These are phyloP conservation scores for Darevskia nairensis DNA, from an alignment of 2,797 vertebrate genomes.

Conservation along the genomic window DNA sequence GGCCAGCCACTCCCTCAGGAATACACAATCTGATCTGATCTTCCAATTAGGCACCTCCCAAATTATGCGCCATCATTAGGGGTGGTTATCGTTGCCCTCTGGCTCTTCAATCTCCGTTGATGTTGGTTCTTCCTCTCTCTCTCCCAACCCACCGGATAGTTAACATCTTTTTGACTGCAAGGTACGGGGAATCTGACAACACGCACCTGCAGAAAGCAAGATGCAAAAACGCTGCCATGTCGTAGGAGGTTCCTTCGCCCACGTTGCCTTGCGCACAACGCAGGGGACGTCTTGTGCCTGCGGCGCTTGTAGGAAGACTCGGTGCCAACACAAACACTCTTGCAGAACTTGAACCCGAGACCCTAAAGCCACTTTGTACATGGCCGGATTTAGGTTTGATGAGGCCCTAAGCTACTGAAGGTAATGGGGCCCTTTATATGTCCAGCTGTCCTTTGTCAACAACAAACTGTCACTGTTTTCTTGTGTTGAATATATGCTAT, in stretches of 20 bases:
- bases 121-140: neutral
- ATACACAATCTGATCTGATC: constrained; percentile 66
- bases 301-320: neutral
- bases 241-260: neutral
- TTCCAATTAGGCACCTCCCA: constrained; percentile 69
- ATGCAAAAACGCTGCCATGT: constrained; percentile 43
- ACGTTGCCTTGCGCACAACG: rapidly evolving
- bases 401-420: too few relatives aligned
- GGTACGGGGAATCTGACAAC: neutral
- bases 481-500: too few relatives aligned
- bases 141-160: neutral
- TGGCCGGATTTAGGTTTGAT: too few relatives aligned
- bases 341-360: neutral
- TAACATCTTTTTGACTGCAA: constrained; percentile 10
- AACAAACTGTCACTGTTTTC: too few relatives aligned
- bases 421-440: too few relatives aligned
- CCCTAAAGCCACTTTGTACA: neutral
- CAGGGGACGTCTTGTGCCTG: too few relatives aligned
- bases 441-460: too few relatives aligned
- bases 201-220: constrained; percentile 42
- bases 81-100: constrained; percentile 38
- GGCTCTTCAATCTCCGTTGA: constrained; percentile 43
- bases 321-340: neutral
- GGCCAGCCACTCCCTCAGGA: constrained; percentile 59
- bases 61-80: constrained; percentile 48